Percentiles rank a stretch among this genome's conserved stretches.
Evolutionary conservation across 2,113 vertebrate genomes (phyloP).

Genomic region (Phalacrocorax aristotelis): DNA sequence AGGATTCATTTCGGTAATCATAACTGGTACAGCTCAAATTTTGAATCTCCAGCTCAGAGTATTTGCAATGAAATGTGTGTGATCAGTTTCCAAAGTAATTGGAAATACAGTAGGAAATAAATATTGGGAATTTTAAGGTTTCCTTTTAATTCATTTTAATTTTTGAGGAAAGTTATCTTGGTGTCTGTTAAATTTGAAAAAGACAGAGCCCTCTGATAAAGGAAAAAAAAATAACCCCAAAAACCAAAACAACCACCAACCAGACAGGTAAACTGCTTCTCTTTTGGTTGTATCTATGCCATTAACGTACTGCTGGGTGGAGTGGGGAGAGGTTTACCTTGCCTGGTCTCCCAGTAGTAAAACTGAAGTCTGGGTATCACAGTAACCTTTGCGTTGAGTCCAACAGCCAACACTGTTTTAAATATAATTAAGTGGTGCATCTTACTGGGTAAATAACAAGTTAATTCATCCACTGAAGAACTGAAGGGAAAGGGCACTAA

Average conservation of each 20-base stretch:
- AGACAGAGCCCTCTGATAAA: not conserved
- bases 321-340: not conserved
- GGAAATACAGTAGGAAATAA: not conserved
- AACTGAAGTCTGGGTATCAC: not conserved
- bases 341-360: not conserved
- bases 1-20: not conserved
- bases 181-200: not conserved
- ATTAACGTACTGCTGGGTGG: accelerated
- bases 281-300: not conserved
- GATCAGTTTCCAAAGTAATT: not conserved
- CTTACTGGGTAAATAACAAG: not conserved
- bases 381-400: not conserved
- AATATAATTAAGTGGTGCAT: accelerated
- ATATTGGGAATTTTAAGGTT: not conserved
- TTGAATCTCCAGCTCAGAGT: not conserved
- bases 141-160: not conserved
- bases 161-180: not conserved
- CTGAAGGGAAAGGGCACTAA: not conserved
- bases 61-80: not conserved
- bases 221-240: too few species aligned
- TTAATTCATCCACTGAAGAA: not conserved
- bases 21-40: not conserved
- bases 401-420: not conserved
- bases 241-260: too few species aligned
- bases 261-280: not conserved